Evolutionary conservation across 1,140 invertebrate genomes (phyloP).

Genomic region (Megathymus violae): DNA sequence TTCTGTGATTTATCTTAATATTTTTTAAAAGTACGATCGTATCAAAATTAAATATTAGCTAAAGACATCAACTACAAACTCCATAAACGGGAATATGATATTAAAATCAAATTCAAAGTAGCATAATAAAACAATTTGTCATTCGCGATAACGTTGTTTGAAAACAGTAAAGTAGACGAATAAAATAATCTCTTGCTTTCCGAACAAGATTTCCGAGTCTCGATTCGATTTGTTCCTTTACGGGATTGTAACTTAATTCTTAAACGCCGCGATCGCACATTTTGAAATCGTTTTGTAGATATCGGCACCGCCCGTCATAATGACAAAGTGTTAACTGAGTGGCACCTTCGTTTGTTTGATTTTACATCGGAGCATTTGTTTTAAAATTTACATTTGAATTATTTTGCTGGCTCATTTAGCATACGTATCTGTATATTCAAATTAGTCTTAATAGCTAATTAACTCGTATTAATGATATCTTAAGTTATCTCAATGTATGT

Average conservation of each 20-base stretch:
- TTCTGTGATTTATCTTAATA: too few species aligned
- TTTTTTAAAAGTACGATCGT: too few species aligned
- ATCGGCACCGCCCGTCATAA: constrained; percentile 60
- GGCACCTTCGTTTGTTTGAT: constrained; percentile 51
- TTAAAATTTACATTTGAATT: constrained; percentile 34
- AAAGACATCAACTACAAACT: constrained; percentile 14
- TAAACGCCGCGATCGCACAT: constrained; percentile 59
- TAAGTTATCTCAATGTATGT: constrained; percentile 26
- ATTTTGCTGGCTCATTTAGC: constrained; percentile 22
- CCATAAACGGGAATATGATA: constrained; percentile 18
- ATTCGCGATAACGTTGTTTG: constrained; percentile 55
- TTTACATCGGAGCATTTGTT: constrained; percentile 43
- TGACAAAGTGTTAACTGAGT: constrained; percentile 66
- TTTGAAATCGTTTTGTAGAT: constrained; percentile 59
- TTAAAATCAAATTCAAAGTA: constrained; percentile 40
- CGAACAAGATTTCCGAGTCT: constrained; percentile 53
- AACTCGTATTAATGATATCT: constrained; percentile 28
- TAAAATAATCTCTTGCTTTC: constrained; percentile 57
- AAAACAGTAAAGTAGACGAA: constrained; percentile 60
- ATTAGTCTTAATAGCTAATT: constrained; percentile 30
- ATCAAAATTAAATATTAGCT: background rate
- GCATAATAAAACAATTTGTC: constrained; percentile 60
- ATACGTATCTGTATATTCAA: constrained; percentile 28
- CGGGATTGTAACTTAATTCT: constrained; percentile 68
- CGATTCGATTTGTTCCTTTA: constrained; percentile 61